Base-by-base conservation (phyloP, 1,140 invertebrate species). In the Dendroctonus ponderosae region DNA sequence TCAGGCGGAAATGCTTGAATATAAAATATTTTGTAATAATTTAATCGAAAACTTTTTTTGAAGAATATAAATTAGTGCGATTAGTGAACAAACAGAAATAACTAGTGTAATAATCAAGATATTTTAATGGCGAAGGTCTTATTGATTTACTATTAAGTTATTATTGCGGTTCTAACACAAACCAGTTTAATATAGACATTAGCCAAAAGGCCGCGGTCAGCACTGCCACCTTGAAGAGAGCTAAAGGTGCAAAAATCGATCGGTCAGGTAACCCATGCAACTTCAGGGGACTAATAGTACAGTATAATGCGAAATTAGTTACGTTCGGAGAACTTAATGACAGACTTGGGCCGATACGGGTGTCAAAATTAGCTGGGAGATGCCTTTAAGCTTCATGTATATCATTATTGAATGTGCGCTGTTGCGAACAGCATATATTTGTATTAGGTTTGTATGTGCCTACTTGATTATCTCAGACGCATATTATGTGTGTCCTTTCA, bases 341-440 rank as follows among this genome's bases (percentile, higher is more conserved):
- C 58, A 67, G 65, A 61, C 57, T 40, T 59, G 65, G 58, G 50
- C 58, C 58, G 65, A 67, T 67, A 67, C 65, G 65, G 65, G 65
- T 67, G 65, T 67, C 65, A 67, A 67, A 67, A 67, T 67, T 67
- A 67, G 65, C 57, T 26, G 54, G 64, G 64, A 57, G 54, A 66
- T 66, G 49, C 64, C 58, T 67, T 48, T 41, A n/a, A 60, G 65
- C 11, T 67, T 61, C 58, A 67, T 67, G 57, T 67, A 58, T 61
- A 67, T 67, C 65, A 67, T 67, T 67, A 67, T 41, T 53, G 42
- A 12, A n/a, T 6, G 6, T 4, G 40, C n/a, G 6, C 0, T 14
- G 65, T 53, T 67, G 65, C 54, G 1, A 26, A 26, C 1, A 26
- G 26, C 3, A 26, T 26, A 26, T 26, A 26, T 26, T 26, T 26